These are phyloP conservation scores for Sebastes kiyomatsui DNA, from an alignment of 2,797 vertebrate genomes.

Conservation along the genomic window DNA sequence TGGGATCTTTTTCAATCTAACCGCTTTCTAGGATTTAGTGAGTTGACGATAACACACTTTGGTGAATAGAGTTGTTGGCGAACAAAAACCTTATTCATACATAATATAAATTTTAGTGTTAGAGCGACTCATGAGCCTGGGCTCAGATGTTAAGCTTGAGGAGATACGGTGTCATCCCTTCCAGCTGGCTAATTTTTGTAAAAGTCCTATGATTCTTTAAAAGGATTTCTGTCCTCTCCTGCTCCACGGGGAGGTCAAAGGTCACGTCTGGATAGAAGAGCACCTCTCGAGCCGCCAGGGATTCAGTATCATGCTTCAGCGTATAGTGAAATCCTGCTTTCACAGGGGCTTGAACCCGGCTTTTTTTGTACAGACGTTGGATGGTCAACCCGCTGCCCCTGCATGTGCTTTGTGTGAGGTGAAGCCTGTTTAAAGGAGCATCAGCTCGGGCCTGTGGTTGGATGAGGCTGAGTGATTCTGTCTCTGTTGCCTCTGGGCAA, in stretches of 20 bases:
- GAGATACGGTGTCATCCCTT: not conserved
- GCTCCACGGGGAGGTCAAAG: conserved; percentile 16
- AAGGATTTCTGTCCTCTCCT: not conserved
- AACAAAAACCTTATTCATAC: conserved; percentile 14
- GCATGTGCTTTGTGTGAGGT: conserved; percentile 18
- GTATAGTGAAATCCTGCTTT: conserved; percentile 17
- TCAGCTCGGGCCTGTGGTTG: conserved; percentile 34
- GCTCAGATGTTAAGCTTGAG: conserved; percentile 15
- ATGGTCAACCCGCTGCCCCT: conserved; percentile 11
- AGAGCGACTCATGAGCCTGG: not conserved
- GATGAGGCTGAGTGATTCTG: conserved; percentile 47
- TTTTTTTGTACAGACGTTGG: not conserved
- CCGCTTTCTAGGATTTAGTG: conserved; percentile 45
- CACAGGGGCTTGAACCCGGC: conserved; percentile 19
- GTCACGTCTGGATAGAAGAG: not conserved
- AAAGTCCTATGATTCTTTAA: not conserved
- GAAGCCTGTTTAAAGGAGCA: conserved; percentile 43
- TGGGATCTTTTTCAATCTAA: conserved; percentile 63
- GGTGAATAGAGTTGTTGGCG: conserved; percentile 10
- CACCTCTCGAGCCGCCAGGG: not conserved
- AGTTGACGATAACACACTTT: conserved; percentile 36
- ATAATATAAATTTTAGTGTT: conserved; percentile 6
- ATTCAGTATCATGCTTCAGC: not conserved
- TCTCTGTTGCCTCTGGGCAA: conserved; percentile 36
- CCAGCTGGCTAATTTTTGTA: not conserved